Evolutionary conservation across 2,888 invertebrate genomes (phyloP), one percentile per base, ranked within the genome.

Genomic region (Siphonodentalium dalli): DNA sequence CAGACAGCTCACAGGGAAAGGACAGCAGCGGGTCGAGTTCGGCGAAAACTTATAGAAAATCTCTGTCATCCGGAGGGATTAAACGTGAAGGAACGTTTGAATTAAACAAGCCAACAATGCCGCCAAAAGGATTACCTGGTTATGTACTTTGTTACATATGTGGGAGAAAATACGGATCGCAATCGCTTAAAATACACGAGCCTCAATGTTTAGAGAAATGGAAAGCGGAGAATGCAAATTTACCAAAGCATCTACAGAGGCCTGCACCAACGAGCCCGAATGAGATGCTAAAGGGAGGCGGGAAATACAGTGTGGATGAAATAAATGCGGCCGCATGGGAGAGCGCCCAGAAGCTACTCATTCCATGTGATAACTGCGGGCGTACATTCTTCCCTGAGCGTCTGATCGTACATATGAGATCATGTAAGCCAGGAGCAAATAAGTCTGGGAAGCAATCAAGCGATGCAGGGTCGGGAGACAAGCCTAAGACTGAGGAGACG

Each of bases 331-430:
- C 85, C 3, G 84, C 83, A 8, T 88, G 87, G 86, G 83, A 86
- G 54, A 83, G 85, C 29, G 84, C 87, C 48, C 82, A 87, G 58
- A 31, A 62, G 31, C 84, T 86, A 61, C 78, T 88, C 65, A 79
- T 87, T 21, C 85, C 87, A 6, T 89, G 89, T 69, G 82, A 83
- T 35, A 85, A 85, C 61, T 89, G 89, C 71, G 86, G 86, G 11
- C 82, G 89, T 41, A 88, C 87, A 28, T 89, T 89, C 79, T 81
- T 85, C 55, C 87, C 88, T 0, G 88, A 88, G 63, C 83, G 88
- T 24, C 75, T 89, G 23, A 68, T 82, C 18, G 84, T 87, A 2
- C 88, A 88, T 71, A 85, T 86, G 65, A 81, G 85, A 44, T 85
- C 85, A 53, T 88, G 88, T 68, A 67, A 66, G 45, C 59, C 56